Evolutionary conservation across 2,888 invertebrate species (phyloP), one percentile per base, ranked within the genome.

Genomic region (Argyra leucocephala): DNA sequence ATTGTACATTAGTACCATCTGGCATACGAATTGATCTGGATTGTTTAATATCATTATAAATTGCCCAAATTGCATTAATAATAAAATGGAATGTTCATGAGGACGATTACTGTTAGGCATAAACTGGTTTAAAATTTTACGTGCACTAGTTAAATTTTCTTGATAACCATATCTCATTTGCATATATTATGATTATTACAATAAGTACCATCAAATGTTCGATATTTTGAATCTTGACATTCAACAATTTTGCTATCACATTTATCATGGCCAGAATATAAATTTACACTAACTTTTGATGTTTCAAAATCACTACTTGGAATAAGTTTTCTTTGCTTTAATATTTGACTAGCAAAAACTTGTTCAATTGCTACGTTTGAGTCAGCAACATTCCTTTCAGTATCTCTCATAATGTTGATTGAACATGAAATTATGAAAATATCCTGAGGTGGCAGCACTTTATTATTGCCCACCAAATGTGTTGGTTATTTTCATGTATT

Each of bases 11-110:
- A 87, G 83, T 63, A 84, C 85, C 10, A 24, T 22, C 59, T 22
- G 58, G 58, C 22, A 85, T 84, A 68, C 85, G 86, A 48, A 86
- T 85, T 59, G 87, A 84, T 1, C 89, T 85, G 0, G 89, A 88
- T 65, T 89, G 85, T 0, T 87, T 84, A 22, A 89, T 76, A 69
- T 93, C 93, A 68, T 92, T 12, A 92, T 75, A 72, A 91, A 89
- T 74, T 92, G 90, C 0, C 90, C 88, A 78, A 90, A 91, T 76
- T 90, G 89, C 88, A 89, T 89, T 65, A 89, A 80, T 73, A 90
- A 81, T 61, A 90, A 77, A 63, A 88, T 89, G 72, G 83, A 83
- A 0, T 83, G 82, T 0, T 76, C 70, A 75, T 89, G 88, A 15
- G 85, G 85, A 61, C 82, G 81, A 73, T 84, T 83, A 1, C 79